Base-by-base conservation (phyloP, 2,797 vertebrate species). In the Pangasius sanitwongsei region DNA sequence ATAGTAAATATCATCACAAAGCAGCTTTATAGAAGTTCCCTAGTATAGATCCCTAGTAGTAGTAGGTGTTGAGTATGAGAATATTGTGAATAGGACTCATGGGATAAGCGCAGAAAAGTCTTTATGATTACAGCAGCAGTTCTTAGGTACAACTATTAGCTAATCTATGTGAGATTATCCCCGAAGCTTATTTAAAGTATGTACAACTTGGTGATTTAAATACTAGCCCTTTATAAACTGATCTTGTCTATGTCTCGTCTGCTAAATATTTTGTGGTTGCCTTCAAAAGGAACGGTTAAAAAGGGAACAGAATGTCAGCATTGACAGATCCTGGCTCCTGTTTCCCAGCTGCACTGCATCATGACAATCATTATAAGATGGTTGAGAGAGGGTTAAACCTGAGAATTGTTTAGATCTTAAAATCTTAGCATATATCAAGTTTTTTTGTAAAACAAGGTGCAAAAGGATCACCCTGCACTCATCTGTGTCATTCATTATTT, bases 401-500 rank as follows among this genome's bases (percentile, higher is more conserved):
- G 12, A 28, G 13, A 82, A 44, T 18, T 63, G 6, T 63, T 41
- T 13, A 82, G 25, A 61, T 59, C 78, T 37, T 37, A 25, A 83
- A 41, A 41, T 34, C n/a, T 34, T 81, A 20, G 8, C 4, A 37
- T 34, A 81, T 55, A 78, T 80, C 16, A 31, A 18, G 1, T 4
- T 2, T 34, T 59, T 57, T 86, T 89, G 13, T 55, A 59, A 84
- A 84, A 84, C 44, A 50, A 65, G 31, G n/a, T 34, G 37, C n/a
- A 53, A 44, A 84, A 63, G 70, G 5, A 84, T 74, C 70, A 89
- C 92, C 88, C 23, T 90, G 89, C 89, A 93, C 93, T 94, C 94
- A 95, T 95, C 84, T 89, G 59, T n/a, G 55, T 16, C 13, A 48
- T 65, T 83, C 89, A 94, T 93, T 94, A 94, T 95, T 94, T 90